Base-by-base conservation (phyloP, 2,888 invertebrate genomes). In the Mimachlamys varia region DNA sequence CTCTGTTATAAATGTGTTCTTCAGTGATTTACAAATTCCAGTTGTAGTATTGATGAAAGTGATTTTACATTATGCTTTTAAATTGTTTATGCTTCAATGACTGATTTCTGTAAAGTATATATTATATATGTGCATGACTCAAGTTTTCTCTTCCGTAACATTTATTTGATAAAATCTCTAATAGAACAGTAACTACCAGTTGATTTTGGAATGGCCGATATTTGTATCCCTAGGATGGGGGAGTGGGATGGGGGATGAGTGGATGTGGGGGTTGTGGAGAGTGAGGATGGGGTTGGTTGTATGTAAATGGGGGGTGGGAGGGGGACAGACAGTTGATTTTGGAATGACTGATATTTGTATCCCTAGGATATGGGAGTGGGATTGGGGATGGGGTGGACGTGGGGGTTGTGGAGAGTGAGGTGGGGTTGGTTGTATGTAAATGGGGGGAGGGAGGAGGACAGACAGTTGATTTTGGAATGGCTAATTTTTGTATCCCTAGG, bases 91-190 rank as follows among this genome's bases (percentile, higher is more conserved):
- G 27, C 76, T 33, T 7, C 76, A 76, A 33, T 62, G n/a, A 10
- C 10, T 22, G 22, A 44, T 33, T 76, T 27, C 33, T 76, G 0
- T 76, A 76, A 7, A 13, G 27, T 4, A 22, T 33, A 33, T 76
- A 12, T 27, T 27, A 33, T 12, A 27, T 27, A 27, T 33, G 33
- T 33, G 76, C 76, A 76, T 76, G 76, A 76, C 33, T 27, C 33
- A 33, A 13, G 76, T 76, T 76, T 76, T 33, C 76, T 76, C 76
- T 27, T 76, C 76, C 33, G 76, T 76, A 76, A 76, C 76, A 33
- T 76, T 76, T 33, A 76, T 17, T 76, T 76, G 62, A 62, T 22
- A 62, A 62, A 62, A 62, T 22, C 62, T 62, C n/a, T 22, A 22
- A 22, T 22, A 7, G 22, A 22, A 62, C 7, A 62, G 1, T 62